Evolutionary conservation across 2,888 invertebrate species (phyloP).

Genomic region (Sminthurinus aureus): DNA sequence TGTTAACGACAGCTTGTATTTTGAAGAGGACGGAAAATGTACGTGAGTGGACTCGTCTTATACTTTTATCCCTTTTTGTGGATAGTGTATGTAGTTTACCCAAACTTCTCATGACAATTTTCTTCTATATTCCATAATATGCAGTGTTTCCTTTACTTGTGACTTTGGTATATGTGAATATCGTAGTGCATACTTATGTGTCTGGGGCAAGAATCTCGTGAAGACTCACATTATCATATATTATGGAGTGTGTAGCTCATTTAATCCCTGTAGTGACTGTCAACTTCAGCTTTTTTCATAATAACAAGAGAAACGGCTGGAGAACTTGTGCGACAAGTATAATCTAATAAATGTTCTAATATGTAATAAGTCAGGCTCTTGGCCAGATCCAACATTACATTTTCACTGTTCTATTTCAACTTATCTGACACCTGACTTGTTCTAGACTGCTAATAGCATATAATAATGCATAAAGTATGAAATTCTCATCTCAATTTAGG

Average conservation of each 20-base stretch:
- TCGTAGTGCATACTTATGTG: too few relatives aligned
- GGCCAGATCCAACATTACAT: slow-evolving; percentile 2
- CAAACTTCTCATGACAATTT: slow-evolving; percentile 3
- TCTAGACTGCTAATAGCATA: neutral
- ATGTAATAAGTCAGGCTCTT: neutral
- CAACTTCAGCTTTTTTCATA: neutral
- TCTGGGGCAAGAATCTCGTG: too few relatives aligned
- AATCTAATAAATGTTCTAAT: neutral
- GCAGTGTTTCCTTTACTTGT: neutral
- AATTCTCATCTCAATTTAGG: neutral
- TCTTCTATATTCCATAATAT: neutral
- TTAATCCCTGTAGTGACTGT: neutral
- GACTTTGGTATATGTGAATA: neutral
- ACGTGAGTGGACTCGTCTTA: neutral
- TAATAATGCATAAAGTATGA: neutral
- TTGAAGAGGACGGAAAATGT: neutral
- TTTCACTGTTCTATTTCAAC: slow-evolving; percentile 3
- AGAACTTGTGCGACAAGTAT: neutral
- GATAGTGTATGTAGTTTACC: neutral
- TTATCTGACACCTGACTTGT: neutral
- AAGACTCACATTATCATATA: too few relatives aligned
- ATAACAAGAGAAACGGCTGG: neutral
- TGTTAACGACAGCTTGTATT: neutral
- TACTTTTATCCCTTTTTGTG: neutral
- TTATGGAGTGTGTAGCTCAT: neutral